Evolutionary conservation across 2,797 vertebrate species (phyloP).

Genomic region (Pipistrellus kuhlii): DNA sequence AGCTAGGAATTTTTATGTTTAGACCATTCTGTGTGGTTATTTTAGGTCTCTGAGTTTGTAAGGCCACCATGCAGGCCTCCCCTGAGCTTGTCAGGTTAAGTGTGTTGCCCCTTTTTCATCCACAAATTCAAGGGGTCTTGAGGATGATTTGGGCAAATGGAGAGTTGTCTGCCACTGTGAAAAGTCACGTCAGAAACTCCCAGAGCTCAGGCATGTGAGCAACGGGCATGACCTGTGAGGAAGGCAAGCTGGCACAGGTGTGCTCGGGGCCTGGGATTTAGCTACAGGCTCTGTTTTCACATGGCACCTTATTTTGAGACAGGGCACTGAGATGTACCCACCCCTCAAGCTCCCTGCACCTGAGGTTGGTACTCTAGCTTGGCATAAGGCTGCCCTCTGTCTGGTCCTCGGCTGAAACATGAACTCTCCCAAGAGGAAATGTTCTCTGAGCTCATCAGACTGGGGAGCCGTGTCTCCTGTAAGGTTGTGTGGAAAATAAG

Average conservation of each 20-base stretch:
- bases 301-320: not conserved
- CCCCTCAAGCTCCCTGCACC: not conserved
- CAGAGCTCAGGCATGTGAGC: rapidly evolving
- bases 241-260: not conserved
- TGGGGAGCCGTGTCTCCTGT: not conserved
- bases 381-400: not conserved
- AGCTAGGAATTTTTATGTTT: not conserved
- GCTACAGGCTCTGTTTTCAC: not conserved
- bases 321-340: too few species aligned
- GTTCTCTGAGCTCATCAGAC: not conserved
- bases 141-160: not conserved
- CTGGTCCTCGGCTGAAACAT: not conserved
- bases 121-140: not conserved
- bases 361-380: not conserved
- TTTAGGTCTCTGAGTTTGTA: not conserved
- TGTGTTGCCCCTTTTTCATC: not conserved
- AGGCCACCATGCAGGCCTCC: not conserved
- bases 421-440: not conserved
- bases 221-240: not conserved
- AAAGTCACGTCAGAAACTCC: rapidly evolving
- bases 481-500: too few species aligned
- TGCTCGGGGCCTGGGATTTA: not conserved
- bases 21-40: not conserved
- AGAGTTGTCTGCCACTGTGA: not conserved
- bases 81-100: not conserved